phyloP scores from a whole-genome alignment of 1,140 invertebrate species.

The Cecropterus lyciades region DNA sequence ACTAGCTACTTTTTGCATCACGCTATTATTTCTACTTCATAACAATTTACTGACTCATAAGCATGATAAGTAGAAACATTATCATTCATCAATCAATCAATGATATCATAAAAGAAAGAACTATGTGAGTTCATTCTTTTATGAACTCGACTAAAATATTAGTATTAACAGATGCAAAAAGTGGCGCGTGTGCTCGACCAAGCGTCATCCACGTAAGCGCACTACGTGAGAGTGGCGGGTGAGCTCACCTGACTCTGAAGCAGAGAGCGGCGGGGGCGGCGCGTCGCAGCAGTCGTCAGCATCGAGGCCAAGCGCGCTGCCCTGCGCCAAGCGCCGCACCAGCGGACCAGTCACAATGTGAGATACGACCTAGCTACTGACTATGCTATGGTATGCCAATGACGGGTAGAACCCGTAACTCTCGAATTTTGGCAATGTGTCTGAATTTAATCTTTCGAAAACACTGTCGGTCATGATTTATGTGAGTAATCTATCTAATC shows the following conservation, averaged over 20 bases:
- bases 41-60: too few species aligned
- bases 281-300: constrained; percentile 86
- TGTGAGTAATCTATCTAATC: constrained; percentile 27
- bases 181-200: constrained; percentile 8
- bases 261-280: constrained; percentile 79
- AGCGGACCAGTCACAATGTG: constrained; percentile 83
- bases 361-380: constrained; percentile 79
- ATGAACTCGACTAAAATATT: too few species aligned
- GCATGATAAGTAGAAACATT: too few species aligned
- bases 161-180: constrained; percentile 9
- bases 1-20: constrained; percentile 15
- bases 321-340: constrained; percentile 86
- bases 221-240: constrained; percentile 36
- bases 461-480: background rate
- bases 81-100: too few species aligned
- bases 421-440: constrained; percentile 13
- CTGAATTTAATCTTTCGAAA: constrained; percentile 7
- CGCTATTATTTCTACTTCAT: background rate
- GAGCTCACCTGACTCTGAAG: constrained; percentile 72
- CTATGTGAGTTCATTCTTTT: too few species aligned
- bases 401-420: constrained; percentile 31
- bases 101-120: too few species aligned
- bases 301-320: constrained; percentile 86
- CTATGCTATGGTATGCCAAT: constrained; percentile 66
- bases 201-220: constrained; percentile 34